Evolutionary conservation across 2,113 vertebrate genomes (phyloP).

Genomic region (Ploceus nigricollis): DNA sequence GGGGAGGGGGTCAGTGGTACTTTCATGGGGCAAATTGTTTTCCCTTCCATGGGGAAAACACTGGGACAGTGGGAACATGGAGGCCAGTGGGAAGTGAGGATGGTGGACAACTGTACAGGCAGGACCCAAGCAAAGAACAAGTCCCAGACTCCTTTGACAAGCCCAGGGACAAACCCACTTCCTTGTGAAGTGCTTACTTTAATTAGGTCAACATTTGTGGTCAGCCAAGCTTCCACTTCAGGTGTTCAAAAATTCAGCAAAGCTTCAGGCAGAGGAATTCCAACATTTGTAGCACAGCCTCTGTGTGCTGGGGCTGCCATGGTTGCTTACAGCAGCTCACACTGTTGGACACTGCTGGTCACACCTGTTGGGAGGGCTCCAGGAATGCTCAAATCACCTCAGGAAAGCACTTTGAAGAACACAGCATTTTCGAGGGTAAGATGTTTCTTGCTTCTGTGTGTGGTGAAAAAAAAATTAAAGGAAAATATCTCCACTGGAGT

Average conservation of each 20-base stretch:
- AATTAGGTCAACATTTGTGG: background rate
- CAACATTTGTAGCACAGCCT: background rate
- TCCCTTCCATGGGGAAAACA: background rate
- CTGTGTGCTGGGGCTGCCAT: background rate
- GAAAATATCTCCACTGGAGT: background rate
- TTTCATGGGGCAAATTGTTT: background rate
- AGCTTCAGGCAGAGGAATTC: background rate
- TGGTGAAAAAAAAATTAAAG: background rate
- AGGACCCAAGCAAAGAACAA: background rate
- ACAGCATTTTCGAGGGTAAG: rapidly evolving
- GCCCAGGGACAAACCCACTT: background rate
- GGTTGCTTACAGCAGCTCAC: background rate
- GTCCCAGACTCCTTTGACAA: background rate
- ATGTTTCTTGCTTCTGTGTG: background rate
- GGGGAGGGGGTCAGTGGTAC: background rate
- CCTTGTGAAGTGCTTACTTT: background rate
- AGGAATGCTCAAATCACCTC: background rate
- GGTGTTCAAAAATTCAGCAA: background rate
- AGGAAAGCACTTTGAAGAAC: background rate
- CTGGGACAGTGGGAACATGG: background rate
- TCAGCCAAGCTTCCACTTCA: background rate
- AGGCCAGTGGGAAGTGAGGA: background rate
- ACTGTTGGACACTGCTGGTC: background rate
- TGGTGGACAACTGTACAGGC: too few species aligned
- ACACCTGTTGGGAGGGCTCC: background rate